phyloP scores from a whole-genome alignment of 2,797 vertebrate genomes.

The Amblyopsis hoosieri region DNA sequence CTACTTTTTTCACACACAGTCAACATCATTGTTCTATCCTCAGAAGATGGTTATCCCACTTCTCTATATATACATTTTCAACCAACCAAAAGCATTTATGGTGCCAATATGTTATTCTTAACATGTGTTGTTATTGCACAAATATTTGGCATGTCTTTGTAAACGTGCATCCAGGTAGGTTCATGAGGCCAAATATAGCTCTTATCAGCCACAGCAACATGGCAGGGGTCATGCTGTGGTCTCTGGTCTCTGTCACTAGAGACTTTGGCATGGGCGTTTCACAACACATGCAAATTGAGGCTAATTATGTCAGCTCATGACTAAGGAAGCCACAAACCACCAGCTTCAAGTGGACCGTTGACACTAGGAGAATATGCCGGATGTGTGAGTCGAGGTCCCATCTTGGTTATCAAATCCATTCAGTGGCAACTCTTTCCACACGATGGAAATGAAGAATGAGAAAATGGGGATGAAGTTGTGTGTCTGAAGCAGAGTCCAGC shows the following conservation, averaged over 20 bases:
- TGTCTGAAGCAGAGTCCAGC: conserved; percentile 26
- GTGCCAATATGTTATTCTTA: background rate
- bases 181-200: conserved; percentile 64
- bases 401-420: conserved; percentile 56
- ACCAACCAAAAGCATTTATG: background rate
- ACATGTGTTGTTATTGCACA: background rate
- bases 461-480: conserved; percentile 20
- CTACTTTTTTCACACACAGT: too few relatives aligned
- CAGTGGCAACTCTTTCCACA: conserved; percentile 27
- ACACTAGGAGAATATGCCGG: conserved; percentile 28
- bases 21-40: too few relatives aligned
- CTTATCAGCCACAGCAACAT: conserved; percentile 65
- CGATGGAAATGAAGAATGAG: conserved; percentile 41
- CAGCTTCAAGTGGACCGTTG: conserved; percentile 37
- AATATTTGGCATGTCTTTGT: conserved; percentile 3
- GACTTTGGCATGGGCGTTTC: conserved; percentile 19
- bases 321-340: conserved; percentile 54
- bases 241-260: conserved; percentile 7
- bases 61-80: background rate
- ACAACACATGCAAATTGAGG: conserved; percentile 40
- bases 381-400: conserved; percentile 38
- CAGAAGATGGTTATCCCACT: too few relatives aligned
- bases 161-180: conserved; percentile 18
- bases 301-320: conserved; percentile 59
- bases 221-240: conserved; percentile 33